phyloP scores from a whole-genome alignment of 2,888 invertebrate species.

The Caenorhabditis virilis region DNA sequence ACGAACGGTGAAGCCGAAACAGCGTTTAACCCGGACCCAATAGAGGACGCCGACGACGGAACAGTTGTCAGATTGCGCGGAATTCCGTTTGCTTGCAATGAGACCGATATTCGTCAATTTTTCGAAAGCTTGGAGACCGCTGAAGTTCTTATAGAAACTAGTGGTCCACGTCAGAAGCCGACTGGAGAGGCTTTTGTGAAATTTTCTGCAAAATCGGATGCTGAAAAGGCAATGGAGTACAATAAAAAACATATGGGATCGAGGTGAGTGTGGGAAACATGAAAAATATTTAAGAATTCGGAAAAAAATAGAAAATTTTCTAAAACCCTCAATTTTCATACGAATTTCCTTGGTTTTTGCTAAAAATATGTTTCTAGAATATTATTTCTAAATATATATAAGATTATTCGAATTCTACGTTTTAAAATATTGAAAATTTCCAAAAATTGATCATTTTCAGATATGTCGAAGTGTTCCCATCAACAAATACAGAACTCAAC shows the following conservation, averaged over 20 bases:
- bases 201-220: constrained; percentile 52
- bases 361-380: too few relatives aligned
- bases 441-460: constrained; percentile 38
- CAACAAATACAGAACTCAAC: constrained; percentile 38
- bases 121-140: constrained; percentile 60
- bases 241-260: constrained; percentile 63
- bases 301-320: too few relatives aligned
- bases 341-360: too few relatives aligned
- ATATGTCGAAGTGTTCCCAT: constrained; percentile 62
- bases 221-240: constrained; percentile 56
- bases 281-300: too few relatives aligned
- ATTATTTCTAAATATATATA: too few relatives aligned
- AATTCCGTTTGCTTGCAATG: constrained; percentile 56
- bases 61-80: constrained; percentile 56
- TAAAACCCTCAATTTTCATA: too few relatives aligned
- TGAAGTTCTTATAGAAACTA: constrained; percentile 62
- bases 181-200: constrained; percentile 64
- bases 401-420: too few relatives aligned
- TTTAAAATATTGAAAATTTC: too few relatives aligned
- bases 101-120: constrained; percentile 51
- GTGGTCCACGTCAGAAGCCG: constrained; percentile 53
- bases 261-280: too few relatives aligned
- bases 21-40: neutral
- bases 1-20: constrained; percentile 16
- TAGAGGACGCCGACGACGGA: too few relatives aligned